Conservation (phyloP, 2,113 vertebrate species). For the Leucopsar rothschildi region DNA sequence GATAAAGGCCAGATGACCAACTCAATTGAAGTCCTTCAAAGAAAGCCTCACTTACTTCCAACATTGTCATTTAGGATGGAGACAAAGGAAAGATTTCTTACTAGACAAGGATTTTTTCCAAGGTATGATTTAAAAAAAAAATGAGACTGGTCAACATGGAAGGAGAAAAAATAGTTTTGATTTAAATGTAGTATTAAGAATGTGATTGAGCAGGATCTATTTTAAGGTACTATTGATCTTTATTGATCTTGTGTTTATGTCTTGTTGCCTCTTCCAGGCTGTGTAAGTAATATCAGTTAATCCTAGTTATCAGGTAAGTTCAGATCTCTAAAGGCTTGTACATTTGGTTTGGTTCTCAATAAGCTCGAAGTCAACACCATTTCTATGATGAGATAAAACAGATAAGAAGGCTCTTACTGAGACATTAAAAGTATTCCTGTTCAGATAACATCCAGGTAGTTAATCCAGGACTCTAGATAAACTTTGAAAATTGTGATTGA, state of each 20-base stretch:
- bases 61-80: neutral
- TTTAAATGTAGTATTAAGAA: neutral
- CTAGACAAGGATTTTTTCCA: neutral
- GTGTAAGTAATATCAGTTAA: neutral
- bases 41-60: neutral
- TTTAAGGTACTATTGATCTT: neutral
- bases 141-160: neutral
- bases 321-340: neutral
- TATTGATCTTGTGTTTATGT: neutral
- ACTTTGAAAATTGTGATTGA: neutral
- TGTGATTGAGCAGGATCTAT: neutral
- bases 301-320: neutral
- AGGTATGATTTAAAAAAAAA: neutral
- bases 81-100: neutral
- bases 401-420: neutral
- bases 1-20: neutral
- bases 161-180: accelerated
- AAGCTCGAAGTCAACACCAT: neutral
- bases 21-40: neutral
- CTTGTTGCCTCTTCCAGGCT: neutral
- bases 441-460: neutral
- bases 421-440: neutral
- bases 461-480: neutral
- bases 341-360: neutral
- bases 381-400: neutral